Conservation (phyloP, 2,888 invertebrate genomes). For the Erpobdella octoculata region DNA sequence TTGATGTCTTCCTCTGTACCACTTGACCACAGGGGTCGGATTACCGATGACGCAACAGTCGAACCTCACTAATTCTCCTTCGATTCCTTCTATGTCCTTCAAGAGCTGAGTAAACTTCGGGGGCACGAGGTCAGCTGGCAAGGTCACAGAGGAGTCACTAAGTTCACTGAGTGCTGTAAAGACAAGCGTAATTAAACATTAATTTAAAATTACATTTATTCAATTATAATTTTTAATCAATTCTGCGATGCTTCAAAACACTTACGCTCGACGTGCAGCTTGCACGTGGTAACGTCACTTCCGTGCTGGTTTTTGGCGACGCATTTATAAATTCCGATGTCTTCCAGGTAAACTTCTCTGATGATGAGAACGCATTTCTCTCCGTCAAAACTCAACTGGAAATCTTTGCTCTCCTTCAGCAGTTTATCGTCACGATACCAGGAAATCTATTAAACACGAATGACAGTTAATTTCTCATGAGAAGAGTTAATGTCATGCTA, state of each 20-base stretch:
- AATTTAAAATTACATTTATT: neutral
- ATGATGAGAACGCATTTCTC: slow-evolving; percentile 58
- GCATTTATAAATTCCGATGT: slow-evolving; percentile 70
- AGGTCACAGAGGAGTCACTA: slow-evolving; percentile 44
- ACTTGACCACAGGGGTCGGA: slow-evolving; percentile 59
- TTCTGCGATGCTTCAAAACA: slow-evolving; percentile 26
- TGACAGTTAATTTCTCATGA: neutral
- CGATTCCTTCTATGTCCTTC: slow-evolving; percentile 64
- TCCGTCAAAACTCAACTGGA: slow-evolving; percentile 73
- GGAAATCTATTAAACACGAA: slow-evolving; percentile 56
- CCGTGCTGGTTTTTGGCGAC: slow-evolving; percentile 84
- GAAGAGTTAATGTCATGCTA: neutral
- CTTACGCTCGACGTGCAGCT: slow-evolving; percentile 64
- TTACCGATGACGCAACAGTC: slow-evolving; percentile 49
- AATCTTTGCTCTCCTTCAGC: slow-evolving; percentile 73
- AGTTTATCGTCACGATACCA: slow-evolving; percentile 73
- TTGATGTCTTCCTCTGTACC: slow-evolving; percentile 71
- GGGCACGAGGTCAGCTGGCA: slow-evolving; percentile 43
- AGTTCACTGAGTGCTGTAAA: slow-evolving; percentile 50
- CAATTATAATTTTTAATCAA: neutral
- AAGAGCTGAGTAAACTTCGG: slow-evolving; percentile 57
- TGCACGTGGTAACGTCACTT: slow-evolving; percentile 71
- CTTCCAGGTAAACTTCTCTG: slow-evolving; percentile 62
- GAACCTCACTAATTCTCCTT: slow-evolving; percentile 54
- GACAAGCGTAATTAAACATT: neutral